Conservation (phyloP, 2,888 invertebrate species). For the Agapostemon virescens region DNA sequence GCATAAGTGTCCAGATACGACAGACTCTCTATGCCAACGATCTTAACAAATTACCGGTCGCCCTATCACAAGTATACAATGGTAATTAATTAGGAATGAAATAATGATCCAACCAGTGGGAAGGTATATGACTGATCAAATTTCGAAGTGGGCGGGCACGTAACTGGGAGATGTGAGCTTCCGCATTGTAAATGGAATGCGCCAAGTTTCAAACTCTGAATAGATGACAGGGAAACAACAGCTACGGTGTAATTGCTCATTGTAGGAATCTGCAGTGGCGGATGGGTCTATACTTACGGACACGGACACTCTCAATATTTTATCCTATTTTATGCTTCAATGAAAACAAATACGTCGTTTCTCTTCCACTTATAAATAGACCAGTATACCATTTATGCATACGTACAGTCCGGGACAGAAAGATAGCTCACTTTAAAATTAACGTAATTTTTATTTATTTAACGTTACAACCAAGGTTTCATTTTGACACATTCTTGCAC, state of each 20-base stretch:
- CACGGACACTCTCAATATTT: background rate
- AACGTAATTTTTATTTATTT: too few species aligned
- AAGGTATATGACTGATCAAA: constrained; percentile 53
- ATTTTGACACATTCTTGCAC: too few species aligned
- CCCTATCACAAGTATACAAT: constrained; percentile 29
- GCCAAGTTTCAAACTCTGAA: constrained; percentile 12
- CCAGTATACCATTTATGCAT: too few species aligned
- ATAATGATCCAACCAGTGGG: constrained; percentile 49
- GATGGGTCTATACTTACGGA: background rate
- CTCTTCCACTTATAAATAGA: background rate
- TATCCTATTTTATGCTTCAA: background rate
- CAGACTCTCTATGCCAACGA: constrained; percentile 27
- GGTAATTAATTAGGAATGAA: constrained; percentile 56
- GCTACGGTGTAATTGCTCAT: constrained; percentile 8
- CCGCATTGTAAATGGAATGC: constrained; percentile 34
- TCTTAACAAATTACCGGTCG: constrained; percentile 43
- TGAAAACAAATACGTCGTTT: background rate
- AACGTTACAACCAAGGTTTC: too few species aligned
- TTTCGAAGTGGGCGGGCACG: constrained; percentile 45
- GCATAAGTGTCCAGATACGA: constrained; percentile 33
- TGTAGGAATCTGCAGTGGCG: background rate
- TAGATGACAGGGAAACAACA: constrained; percentile 6
- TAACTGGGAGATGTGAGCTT: constrained; percentile 18
- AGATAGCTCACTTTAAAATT: too few species aligned
- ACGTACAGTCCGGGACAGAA: too few species aligned